A percentile compares a stretch with the other conserved stretches of the same genome.
Evolutionary conservation across 2,888 invertebrate species (phyloP).

Genomic region (Rhyacophila evoluta): DNA sequence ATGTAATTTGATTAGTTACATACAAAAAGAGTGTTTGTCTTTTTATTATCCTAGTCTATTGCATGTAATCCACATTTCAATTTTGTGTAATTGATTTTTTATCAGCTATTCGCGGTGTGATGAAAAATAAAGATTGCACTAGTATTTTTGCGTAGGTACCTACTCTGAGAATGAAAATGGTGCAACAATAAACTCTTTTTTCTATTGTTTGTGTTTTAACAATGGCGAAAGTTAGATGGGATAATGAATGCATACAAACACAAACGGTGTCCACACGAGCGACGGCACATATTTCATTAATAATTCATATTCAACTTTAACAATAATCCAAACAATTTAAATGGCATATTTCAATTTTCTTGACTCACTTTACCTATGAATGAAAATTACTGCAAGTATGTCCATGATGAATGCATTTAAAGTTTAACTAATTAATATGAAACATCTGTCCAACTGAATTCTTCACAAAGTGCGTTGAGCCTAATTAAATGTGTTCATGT

Average conservation of each 20-base stretch:
- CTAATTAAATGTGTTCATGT: too few species aligned
- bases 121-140: constrained; percentile 39
- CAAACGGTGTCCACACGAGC: constrained; percentile 37
- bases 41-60: background rate
- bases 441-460: too few species aligned
- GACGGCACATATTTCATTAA: constrained; percentile 5
- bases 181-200: constrained; percentile 51
- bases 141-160: constrained; percentile 43
- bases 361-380: background rate
- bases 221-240: constrained; percentile 54
- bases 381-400: too few species aligned
- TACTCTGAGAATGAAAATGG: constrained; percentile 42
- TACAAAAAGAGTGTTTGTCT: background rate
- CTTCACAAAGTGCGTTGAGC: too few species aligned
- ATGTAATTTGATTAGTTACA: background rate
- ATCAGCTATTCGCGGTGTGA: background rate
- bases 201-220: constrained; percentile 51
- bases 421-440: too few species aligned
- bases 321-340: background rate
- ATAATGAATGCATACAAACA: constrained; percentile 50
- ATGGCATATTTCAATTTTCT: background rate
- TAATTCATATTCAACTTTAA: background rate
- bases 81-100: constrained; percentile 22
- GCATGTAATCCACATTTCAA: constrained; percentile 10
- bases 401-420: too few species aligned